Evolutionary conservation across 2,888 invertebrate genomes (phyloP).

Genomic region (Ecliptopera silaceata): DNA sequence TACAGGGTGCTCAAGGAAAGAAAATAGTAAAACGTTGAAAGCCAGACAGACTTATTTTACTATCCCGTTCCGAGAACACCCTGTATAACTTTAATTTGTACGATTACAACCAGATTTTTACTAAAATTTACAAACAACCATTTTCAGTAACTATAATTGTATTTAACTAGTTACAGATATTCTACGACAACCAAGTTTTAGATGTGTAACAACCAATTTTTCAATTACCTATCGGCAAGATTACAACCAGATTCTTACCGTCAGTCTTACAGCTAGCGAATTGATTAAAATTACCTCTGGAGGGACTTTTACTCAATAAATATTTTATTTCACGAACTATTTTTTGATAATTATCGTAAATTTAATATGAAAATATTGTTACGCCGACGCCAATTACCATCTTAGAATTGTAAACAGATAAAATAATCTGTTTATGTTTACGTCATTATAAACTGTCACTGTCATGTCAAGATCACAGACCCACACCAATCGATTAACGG

Average conservation of each 20-base stretch:
- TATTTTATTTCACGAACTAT: constrained; percentile 61
- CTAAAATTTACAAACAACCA: constrained; percentile 38
- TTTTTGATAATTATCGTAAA: constrained; percentile 51
- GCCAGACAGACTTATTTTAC: background rate
- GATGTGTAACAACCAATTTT: constrained; percentile 22
- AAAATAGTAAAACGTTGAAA: background rate
- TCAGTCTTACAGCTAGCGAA: constrained; percentile 80
- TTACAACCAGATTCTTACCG: constrained; percentile 47
- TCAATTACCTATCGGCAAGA: constrained; percentile 19
- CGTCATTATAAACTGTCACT: too few species aligned
- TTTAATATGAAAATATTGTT: constrained; percentile 65
- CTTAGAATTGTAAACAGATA: too few species aligned
- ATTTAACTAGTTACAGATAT: constrained; percentile 14
- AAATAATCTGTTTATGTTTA: too few species aligned
- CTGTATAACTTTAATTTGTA: constrained; percentile 16
- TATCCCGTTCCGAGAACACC: constrained; percentile 2
- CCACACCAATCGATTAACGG: too few species aligned
- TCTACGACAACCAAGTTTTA: constrained; percentile 26
- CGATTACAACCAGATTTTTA: constrained; percentile 25
- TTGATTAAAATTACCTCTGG: constrained; percentile 73
- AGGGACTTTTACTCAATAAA: constrained; percentile 75
- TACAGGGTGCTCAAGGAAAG: constrained; percentile 5
- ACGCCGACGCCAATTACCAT: too few species aligned
- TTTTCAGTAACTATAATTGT: constrained; percentile 11
- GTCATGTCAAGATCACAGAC: too few species aligned